Evolutionary conservation across 1,140 invertebrate species (phyloP), one percentile per base, ranked within the genome.

Genomic region (Ectropis grisescens): DNA sequence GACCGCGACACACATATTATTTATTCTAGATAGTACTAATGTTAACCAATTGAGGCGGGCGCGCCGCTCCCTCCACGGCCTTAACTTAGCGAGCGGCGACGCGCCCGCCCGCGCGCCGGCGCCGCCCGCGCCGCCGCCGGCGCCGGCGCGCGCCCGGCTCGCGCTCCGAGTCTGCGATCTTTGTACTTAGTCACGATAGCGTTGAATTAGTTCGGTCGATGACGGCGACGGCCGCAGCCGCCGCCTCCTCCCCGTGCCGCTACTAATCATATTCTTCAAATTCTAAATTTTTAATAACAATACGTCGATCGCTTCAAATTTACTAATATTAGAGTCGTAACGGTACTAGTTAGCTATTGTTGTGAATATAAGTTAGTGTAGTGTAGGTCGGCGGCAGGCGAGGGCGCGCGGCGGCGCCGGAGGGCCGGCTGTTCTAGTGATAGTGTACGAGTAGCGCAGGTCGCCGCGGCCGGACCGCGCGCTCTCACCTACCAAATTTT

Each of bases 21-120:
- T 72, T 66, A 69, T 71, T 75, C 61, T 79, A 79, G 74, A 79
- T 79, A 79, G 74, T 70, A 52, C 66, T 79, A 75, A 79, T 69
- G 60, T 75, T 74, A 79, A 75, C 60, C 65, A 75, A 75, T 75
- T 70, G 59, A 40, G 57, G 54, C 67, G 64, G 53, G 53, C 59
- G 59, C 48, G 57, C 44, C 47, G 31, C 38, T 44, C 52, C 34
- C 57, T 26, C 24, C 42, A 42, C 47, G 54, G 59, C 60, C 58
- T 64, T 62, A 62, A 60, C 53, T 60, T 54, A 58, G 57, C 54
- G 60, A 46, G 47, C 50, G 52, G 50, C 44, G 47, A 38, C 33
- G 38, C 35, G 47, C 44, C 47, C 58, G 41, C 47, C 29, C 36
- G 34, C 33, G 31, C 26, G 24, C 29, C 36, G 42, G 33, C 39